Evolutionary conservation across 2,797 vertebrate species (phyloP).

Genomic region (Scomberomorus guttatus): DNA sequence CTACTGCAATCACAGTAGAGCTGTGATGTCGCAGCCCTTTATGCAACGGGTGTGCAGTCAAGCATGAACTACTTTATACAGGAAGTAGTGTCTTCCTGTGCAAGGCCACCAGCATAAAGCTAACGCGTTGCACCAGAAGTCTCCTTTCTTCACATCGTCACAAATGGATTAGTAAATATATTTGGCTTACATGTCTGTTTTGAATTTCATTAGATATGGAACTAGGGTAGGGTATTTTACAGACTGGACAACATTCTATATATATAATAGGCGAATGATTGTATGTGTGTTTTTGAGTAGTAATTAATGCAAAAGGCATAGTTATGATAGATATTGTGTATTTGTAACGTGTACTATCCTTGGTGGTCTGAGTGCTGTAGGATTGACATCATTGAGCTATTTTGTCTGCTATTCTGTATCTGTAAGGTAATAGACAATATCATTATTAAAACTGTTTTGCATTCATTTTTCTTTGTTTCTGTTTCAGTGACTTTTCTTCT

Average conservation of each 20-base stretch:
- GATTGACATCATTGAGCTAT: no score
- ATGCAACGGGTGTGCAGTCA: neutral
- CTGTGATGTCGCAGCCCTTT: neutral
- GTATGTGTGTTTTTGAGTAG: neutral
- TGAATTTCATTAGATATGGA: neutral
- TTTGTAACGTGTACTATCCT: neutral
- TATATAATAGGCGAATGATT: neutral
- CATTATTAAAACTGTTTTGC: neutral
- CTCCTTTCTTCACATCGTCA: neutral
- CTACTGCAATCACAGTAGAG: neutral
- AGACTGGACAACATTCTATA: neutral
- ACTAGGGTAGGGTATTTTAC: neutral
- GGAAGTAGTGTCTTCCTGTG: conserved; percentile 58
- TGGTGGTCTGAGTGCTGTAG: neutral
- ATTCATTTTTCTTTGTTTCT: conserved; percentile 4
- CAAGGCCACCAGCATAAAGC: conserved; percentile 5
- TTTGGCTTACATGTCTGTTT: neutral
- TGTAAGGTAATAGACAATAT: neutral
- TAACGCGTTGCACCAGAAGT: neutral
- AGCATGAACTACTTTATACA: neutral
- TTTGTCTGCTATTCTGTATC: neutral
- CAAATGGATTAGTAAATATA: neutral
- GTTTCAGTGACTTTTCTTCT: conserved; percentile 13
- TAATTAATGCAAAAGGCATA: neutral
- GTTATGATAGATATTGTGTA: neutral